These are phyloP conservation scores for Aspidiotus rigidus DNA, from an alignment of 2,888 invertebrate species.

Conservation along the genomic window DNA sequence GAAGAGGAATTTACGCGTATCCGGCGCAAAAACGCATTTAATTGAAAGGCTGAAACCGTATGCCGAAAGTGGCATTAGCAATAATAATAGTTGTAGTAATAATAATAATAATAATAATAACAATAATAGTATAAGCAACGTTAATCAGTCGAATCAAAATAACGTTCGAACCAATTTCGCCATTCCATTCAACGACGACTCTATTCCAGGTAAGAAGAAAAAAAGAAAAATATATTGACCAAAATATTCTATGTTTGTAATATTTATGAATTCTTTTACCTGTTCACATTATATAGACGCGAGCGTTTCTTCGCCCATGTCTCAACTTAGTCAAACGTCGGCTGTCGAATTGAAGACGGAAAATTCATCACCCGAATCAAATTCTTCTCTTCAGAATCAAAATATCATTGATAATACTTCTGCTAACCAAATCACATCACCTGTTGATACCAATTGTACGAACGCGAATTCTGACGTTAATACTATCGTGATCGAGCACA, in stretches of 20 bases:
- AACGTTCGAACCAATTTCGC: constrained; percentile 20
- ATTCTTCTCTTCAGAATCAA: constrained; percentile 20
- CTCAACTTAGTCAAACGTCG: constrained; percentile 20
- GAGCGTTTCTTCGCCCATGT: constrained; percentile 29
- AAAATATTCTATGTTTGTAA: not conserved
- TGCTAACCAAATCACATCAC: constrained; percentile 42
- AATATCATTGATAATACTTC: constrained; percentile 16
- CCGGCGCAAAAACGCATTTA: constrained; percentile 89
- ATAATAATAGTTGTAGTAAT: constrained; percentile 40
- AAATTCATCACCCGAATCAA: not conserved
- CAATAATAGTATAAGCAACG: constrained; percentile 42
- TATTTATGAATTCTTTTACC: constrained; percentile 7
- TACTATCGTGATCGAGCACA: constrained; percentile 35
- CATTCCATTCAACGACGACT: constrained; percentile 37
- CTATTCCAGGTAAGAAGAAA: constrained; percentile 38
- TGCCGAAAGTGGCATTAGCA: constrained; percentile 48
- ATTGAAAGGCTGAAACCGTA: constrained; percentile 66
- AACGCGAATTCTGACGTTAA: not conserved
- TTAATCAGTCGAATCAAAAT: constrained; percentile 18
- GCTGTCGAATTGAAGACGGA: not conserved
- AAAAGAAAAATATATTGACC: not conserved
- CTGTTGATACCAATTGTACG: not conserved
- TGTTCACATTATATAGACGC: constrained; percentile 15
- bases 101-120: constrained; percentile 48
- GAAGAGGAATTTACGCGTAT: constrained; percentile 85